These are phyloP conservation scores for Hypsibius dujardini DNA, from an alignment of 1,140 invertebrate genomes.

Conservation along the genomic window DNA sequence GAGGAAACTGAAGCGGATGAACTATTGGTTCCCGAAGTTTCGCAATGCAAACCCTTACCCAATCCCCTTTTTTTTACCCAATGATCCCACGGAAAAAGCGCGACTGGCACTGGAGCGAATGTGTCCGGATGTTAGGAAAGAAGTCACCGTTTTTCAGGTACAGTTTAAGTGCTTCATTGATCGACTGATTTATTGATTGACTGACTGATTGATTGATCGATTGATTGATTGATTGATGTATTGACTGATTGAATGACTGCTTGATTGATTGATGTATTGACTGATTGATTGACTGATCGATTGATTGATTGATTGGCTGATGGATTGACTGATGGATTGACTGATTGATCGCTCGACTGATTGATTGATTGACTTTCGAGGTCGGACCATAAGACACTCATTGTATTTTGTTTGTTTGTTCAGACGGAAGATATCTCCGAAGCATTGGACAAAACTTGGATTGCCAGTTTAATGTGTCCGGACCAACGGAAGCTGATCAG, in stretches of 20 bases:
- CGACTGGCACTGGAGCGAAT: slow-evolving; percentile 67
- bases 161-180: slow-evolving; percentile 21
- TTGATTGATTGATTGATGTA: not conserved
- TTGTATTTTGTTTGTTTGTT: slow-evolving; percentile 21
- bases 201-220: not conserved
- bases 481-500: slow-evolving; percentile 53
- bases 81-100: slow-evolving; percentile 58
- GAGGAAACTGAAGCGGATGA: slow-evolving; percentile 66
- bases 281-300: slow-evolving; percentile 18
- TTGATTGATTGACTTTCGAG: not conserved
- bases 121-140: slow-evolving; percentile 58
- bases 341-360: not conserved
- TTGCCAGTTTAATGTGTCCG: slow-evolving; percentile 68
- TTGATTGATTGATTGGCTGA: slow-evolving; percentile 19
- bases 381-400: slow-evolving; percentile 2
- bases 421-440: slow-evolving; percentile 43
- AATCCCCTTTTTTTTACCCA: slow-evolving; percentile 52
- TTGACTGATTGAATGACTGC: not conserved
- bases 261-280: slow-evolving; percentile 7
- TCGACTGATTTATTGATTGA: slow-evolving; percentile 13
- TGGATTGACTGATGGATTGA: not conserved
- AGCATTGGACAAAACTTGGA: slow-evolving; percentile 74
- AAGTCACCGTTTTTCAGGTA: slow-evolving; percentile 50
- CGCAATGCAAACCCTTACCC: slow-evolving; percentile 74
- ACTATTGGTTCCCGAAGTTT: slow-evolving; percentile 98